Evolutionary conservation across 1,140 invertebrate genomes (phyloP).

Genomic region (Ceratina japonica): DNA sequence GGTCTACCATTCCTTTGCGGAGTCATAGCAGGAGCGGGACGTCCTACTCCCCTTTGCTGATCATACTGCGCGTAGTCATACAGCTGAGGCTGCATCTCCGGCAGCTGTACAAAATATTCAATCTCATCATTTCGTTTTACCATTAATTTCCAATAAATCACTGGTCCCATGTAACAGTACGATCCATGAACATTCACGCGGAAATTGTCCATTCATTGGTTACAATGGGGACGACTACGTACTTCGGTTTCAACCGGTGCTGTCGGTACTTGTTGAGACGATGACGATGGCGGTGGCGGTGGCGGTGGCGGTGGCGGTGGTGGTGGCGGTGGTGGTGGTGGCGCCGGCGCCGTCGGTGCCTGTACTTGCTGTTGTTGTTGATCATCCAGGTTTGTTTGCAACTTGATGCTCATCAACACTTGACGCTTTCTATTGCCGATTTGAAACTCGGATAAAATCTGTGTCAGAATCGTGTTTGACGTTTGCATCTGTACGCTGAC

Average conservation of each 20-base stretch:
- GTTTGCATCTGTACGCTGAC: conserved; percentile 52
- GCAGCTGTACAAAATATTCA: conserved; percentile 21
- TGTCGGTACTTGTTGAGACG: too few species aligned
- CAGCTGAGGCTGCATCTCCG: not conserved
- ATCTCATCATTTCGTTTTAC: conserved; percentile 13
- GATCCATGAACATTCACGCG: conserved; percentile 13
- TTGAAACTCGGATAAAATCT: conserved; percentile 50
- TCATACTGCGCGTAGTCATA: not conserved
- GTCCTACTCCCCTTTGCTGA: not conserved
- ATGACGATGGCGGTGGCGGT: too few species aligned
- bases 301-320: too few species aligned
- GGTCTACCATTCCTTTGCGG: too few species aligned
- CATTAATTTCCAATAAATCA: conserved; percentile 3
- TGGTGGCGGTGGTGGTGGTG: too few species aligned
- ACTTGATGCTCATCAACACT: conserved; percentile 48
- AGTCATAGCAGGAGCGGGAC: too few species aligned
- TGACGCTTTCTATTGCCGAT: conserved; percentile 26
- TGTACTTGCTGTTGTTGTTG: too few species aligned
- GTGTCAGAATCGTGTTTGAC: conserved; percentile 46
- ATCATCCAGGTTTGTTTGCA: conserved; percentile 19
- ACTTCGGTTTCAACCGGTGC: too few species aligned
- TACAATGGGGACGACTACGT: conserved; percentile 5
- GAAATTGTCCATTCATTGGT: conserved; percentile 5
- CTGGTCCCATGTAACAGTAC: not conserved
- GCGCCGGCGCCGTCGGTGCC: too few species aligned